These are phyloP conservation scores for Lerista edwardsae DNA, from an alignment of 2,797 vertebrate species.

Conservation along the genomic window DNA sequence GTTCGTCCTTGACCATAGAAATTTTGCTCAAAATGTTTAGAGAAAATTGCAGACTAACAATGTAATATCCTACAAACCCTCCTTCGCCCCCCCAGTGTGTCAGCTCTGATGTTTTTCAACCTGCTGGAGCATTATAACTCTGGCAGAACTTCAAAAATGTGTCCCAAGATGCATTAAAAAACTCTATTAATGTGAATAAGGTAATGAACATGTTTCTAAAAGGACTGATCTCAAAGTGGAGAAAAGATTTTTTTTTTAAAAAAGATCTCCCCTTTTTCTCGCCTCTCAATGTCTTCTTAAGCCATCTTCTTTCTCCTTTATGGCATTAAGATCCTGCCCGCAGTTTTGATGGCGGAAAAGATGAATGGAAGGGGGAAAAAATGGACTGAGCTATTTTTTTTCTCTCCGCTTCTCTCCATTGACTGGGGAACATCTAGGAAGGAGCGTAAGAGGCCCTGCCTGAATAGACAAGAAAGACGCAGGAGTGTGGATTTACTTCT, in stretches of 20 bases:
- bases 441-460: conserved; percentile 65
- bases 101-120: too few relatives aligned
- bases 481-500: conserved; percentile 81
- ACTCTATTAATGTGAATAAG: neutral
- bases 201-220: neutral
- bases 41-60: too few relatives aligned
- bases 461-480: conserved; percentile 79
- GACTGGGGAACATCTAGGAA: conserved; percentile 66
- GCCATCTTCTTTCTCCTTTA: neutral
- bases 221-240: too few relatives aligned
- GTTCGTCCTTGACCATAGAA: too few relatives aligned
- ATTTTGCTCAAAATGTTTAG: too few relatives aligned
- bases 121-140: neutral
- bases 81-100: too few relatives aligned
- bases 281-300: neutral
- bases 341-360: neutral
- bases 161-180: neutral
- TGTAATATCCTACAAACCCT: too few relatives aligned
- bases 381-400: conserved; percentile 32
- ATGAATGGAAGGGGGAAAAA: neutral
- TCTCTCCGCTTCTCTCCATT: conserved; percentile 61
- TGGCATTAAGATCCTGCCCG: neutral
- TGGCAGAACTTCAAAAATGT: neutral
- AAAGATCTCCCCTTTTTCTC: too few relatives aligned
- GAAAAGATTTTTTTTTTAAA: neutral